A percentile compares a stretch with the other conserved stretches of the same genome.
Conservation (phyloP, 2,113 vertebrate species). For the Nipponia nippon region DNA sequence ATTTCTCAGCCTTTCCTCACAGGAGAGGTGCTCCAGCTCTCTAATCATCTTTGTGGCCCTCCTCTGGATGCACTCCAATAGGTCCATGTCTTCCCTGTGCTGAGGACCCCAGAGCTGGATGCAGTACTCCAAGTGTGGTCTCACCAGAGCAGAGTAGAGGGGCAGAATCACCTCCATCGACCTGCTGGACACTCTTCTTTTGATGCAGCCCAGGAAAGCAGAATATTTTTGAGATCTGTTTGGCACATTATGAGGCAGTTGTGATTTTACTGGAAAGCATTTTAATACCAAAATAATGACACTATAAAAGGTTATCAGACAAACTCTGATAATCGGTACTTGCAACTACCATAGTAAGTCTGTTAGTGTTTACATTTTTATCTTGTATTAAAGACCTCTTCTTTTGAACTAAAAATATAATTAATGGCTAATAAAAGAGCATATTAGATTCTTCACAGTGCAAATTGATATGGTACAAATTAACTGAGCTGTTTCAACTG, state of each 20-base stretch:
- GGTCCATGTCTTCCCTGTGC: background rate
- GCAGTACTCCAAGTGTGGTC: background rate
- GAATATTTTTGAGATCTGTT: background rate
- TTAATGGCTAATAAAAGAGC: conserved; percentile 31
- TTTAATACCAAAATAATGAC: background rate
- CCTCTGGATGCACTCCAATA: fast-evolving
- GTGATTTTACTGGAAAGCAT: background rate
- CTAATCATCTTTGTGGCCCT: background rate
- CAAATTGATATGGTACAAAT: background rate
- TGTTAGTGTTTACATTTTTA: background rate
- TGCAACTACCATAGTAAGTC: background rate
- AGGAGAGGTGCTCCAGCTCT: background rate
- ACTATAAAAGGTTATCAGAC: background rate
- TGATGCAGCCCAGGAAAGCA: background rate
- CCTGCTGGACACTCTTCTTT: background rate
- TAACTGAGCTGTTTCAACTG: background rate
- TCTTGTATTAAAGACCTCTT: background rate
- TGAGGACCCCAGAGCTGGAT: background rate
- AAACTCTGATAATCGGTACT: background rate
- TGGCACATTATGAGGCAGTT: background rate
- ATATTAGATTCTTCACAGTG: conserved; percentile 24
- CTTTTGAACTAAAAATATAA: conserved; percentile 44
- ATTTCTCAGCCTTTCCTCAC: background rate
- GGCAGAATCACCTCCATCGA: background rate
- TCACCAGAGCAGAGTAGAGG: background rate